These are phyloP conservation scores for Mongoloraphidia duomilia DNA, from an alignment of 2,888 invertebrate genomes.

Conservation along the genomic window DNA sequence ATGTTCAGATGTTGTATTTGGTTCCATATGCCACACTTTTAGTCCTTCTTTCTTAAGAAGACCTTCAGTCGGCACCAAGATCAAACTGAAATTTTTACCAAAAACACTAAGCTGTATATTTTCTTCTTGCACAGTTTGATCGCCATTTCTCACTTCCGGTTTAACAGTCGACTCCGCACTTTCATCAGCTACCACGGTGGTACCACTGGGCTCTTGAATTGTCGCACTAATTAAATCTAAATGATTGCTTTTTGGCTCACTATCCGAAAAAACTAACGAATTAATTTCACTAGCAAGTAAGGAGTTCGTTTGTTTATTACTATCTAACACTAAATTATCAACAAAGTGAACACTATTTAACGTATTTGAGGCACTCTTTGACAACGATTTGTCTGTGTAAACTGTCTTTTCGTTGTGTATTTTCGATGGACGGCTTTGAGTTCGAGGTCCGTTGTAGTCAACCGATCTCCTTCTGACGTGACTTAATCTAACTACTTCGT, in stretches of 20 bases:
- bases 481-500: constrained; percentile 65
- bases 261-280: background rate
- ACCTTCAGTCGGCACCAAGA: constrained; percentile 60
- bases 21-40: constrained; percentile 68
- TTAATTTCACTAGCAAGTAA: background rate
- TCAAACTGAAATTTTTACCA: constrained; percentile 59
- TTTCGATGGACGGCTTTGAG: constrained; percentile 16
- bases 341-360: constrained; percentile 12
- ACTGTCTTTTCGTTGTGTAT: constrained; percentile 6
- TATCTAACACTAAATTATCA: constrained; percentile 11
- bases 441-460: constrained; percentile 14
- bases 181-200: constrained; percentile 1
- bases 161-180: constrained; percentile 19
- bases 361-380: constrained; percentile 11
- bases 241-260: constrained; percentile 10
- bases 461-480: constrained; percentile 40
- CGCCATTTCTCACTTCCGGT: constrained; percentile 31
- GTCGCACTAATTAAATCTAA: constrained; percentile 15
- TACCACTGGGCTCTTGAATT: background rate
- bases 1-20: constrained; percentile 61
- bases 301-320: constrained; percentile 12
- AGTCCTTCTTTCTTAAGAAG: constrained; percentile 61
- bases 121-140: constrained; percentile 32
- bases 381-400: constrained; percentile 13
- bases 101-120: constrained; percentile 68